Percentiles rank a stretch among this genome's conserved stretches.
phyloP scores from a whole-genome alignment of 2,113 vertebrate species.

The Hippocampus zosterae region DNA sequence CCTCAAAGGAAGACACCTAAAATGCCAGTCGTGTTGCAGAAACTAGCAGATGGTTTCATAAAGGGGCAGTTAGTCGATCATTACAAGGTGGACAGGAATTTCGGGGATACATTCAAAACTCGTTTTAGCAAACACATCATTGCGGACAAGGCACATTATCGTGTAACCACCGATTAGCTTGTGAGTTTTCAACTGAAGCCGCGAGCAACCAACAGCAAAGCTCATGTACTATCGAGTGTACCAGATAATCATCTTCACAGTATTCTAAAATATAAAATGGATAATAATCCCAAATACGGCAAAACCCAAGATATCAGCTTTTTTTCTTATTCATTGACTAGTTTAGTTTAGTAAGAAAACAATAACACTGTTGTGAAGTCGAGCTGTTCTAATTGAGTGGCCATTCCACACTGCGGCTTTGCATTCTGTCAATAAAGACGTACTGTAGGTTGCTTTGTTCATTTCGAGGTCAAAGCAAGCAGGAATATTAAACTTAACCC shows the following conservation, averaged over 20 bases:
- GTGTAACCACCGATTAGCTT: neutral
- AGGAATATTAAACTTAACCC: slow-evolving; percentile 20
- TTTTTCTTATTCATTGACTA: neutral
- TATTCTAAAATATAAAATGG: neutral
- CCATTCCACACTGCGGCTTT: neutral
- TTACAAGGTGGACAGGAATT: neutral
- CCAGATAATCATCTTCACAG: neutral
- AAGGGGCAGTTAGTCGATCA: neutral
- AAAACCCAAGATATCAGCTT: too few species aligned
- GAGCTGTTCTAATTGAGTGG: neutral
- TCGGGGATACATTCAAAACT: neutral
- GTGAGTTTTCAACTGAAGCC: neutral
- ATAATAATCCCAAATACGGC: too few species aligned
- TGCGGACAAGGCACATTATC: too few species aligned
- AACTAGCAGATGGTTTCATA: neutral
- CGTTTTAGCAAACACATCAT: too few species aligned
- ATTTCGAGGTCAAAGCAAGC: slow-evolving; percentile 31
- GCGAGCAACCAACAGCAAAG: neutral
- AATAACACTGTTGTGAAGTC: neutral
- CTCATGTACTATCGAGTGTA: neutral
- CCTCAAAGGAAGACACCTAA: too few species aligned
- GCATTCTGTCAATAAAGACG: slow-evolving; percentile 14
- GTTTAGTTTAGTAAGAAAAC: too few species aligned
- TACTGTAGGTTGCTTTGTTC: slow-evolving; percentile 3
- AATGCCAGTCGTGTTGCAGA: neutral